Conservation (phyloP, 1,140 invertebrate species). For the Drosophila parabipectinata region DNA sequence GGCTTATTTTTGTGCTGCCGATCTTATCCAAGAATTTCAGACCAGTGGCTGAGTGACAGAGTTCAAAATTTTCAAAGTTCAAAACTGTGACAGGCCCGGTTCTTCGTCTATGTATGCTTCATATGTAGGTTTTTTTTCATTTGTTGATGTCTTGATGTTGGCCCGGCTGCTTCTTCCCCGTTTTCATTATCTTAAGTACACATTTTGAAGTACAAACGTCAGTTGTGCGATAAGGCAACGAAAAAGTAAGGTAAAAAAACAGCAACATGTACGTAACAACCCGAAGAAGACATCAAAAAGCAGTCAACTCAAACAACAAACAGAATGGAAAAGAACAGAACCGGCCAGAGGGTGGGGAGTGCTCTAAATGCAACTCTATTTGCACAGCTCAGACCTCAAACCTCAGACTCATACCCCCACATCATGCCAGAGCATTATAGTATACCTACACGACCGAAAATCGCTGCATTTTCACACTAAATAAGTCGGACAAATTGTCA, state of each 20-base stretch:
- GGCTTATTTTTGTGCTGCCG: slow-evolving; percentile 6
- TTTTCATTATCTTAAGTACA: slow-evolving; percentile 82
- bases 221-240: slow-evolving; percentile 69
- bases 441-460: slow-evolving; percentile 7
- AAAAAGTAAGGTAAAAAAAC: slow-evolving; percentile 11
- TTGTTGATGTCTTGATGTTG: slow-evolving; percentile 14
- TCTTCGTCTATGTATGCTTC: neutral
- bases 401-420: slow-evolving; percentile 7
- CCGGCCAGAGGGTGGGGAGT: slow-evolving; percentile 13
- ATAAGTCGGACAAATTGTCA: slow-evolving; percentile 47
- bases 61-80: neutral
- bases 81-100: neutral
- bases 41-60: neutral
- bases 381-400: slow-evolving; percentile 40
- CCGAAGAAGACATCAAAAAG: slow-evolving; percentile 53
- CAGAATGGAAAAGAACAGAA: slow-evolving; percentile 34
- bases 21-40: slow-evolving; percentile 26
- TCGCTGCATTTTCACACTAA: slow-evolving; percentile 24
- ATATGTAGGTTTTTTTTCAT: neutral
- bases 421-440: slow-evolving; percentile 11
- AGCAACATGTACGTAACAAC: slow-evolving; percentile 27
- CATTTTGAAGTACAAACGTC: slow-evolving; percentile 82
- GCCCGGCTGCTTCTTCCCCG: slow-evolving; percentile 47
- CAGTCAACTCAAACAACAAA: slow-evolving; percentile 64
- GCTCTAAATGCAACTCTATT: slow-evolving; percentile 77